Conservation (phyloP, 2,797 vertebrate genomes). For the Microctenopoma lineatum region DNA sequence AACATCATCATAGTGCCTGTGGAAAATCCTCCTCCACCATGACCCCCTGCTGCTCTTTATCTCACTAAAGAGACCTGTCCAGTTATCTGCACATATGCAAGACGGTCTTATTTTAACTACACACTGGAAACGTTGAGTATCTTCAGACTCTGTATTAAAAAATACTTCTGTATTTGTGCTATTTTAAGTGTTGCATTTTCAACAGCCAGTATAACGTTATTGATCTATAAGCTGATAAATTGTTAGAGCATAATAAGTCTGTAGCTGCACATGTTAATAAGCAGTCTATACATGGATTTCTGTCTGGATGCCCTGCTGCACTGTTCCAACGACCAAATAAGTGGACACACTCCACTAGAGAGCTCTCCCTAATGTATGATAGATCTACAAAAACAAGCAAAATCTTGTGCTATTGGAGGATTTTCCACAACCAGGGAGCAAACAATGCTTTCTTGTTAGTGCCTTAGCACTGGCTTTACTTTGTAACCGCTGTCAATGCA, state of each 20-base stretch:
- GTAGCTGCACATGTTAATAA: neutral
- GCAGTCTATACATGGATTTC: neutral
- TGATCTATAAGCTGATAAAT: neutral
- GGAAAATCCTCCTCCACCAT: constrained; percentile 2
- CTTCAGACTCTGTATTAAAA: neutral
- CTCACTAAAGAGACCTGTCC: too few relatives aligned
- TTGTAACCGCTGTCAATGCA: neutral
- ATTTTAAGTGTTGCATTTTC: neutral
- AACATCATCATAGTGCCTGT: neutral
- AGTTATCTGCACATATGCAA: neutral
- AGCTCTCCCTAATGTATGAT: neutral
- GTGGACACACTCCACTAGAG: neutral
- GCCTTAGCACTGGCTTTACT: neutral
- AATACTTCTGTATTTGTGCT: neutral
- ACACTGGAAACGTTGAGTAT: too few relatives aligned
- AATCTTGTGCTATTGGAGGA: neutral
- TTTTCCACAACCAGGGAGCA: neutral
- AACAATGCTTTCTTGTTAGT: neutral
- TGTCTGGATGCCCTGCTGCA: neutral
- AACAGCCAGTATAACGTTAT: neutral
- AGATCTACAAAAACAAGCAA: neutral
- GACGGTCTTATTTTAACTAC: too few relatives aligned
- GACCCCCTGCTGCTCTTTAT: neutral
- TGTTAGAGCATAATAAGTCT: neutral
- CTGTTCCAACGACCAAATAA: neutral